Evolutionary conservation across 2,888 invertebrate species (phyloP).

Genomic region (Amiota communis): DNA sequence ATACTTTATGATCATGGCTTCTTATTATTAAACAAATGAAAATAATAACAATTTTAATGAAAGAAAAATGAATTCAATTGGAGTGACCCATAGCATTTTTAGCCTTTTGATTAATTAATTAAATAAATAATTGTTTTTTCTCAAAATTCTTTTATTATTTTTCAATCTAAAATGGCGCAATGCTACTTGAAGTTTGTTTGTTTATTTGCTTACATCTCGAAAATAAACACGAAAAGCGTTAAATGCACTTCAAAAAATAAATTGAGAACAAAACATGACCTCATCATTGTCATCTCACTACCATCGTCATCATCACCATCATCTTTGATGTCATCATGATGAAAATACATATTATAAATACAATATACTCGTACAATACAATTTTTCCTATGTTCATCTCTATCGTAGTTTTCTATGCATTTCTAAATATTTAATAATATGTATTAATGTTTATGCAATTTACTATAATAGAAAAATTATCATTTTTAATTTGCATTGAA

Average conservation of each 20-base stretch:
- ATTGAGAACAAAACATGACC: not conserved
- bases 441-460: constrained; percentile 9
- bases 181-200: constrained; percentile 44
- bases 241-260: constrained; percentile 56
- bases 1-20: too few relatives aligned
- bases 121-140: too few relatives aligned
- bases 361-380: not conserved
- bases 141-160: not conserved
- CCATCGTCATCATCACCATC: not conserved
- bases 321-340: not conserved
- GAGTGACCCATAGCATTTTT: too few relatives aligned
- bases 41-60: too few relatives aligned
- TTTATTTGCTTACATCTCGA: constrained; percentile 34
- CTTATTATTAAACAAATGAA: too few relatives aligned
- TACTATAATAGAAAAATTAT: not conserved
- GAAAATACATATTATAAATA: too few relatives aligned
- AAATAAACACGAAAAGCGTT: constrained; percentile 53
- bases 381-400: not conserved
- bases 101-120: too few relatives aligned
- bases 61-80: too few relatives aligned
- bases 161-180: not conserved
- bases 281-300: not conserved
- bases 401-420: not conserved
- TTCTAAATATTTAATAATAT: not conserved
- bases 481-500: too few relatives aligned